phyloP scores from a whole-genome alignment of 23 tunicate species.

The Aplidium turbinatum region DNA sequence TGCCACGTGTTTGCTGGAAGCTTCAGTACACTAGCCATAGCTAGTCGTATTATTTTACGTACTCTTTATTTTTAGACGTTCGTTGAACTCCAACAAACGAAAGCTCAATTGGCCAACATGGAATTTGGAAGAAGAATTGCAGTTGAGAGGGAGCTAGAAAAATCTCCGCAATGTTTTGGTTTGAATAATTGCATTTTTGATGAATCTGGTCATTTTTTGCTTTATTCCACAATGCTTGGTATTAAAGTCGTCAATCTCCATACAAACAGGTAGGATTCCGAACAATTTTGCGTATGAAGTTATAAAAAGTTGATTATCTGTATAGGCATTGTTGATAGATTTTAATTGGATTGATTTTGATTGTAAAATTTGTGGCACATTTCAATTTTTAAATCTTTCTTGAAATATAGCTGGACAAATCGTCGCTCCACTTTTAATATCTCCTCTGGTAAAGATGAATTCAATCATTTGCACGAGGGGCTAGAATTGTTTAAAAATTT shows the following conservation, averaged over 20 bases:
- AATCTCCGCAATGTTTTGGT: conserved; percentile 33
- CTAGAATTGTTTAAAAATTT: too few relatives aligned
- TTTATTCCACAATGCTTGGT: conserved; percentile 94
- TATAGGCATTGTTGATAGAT: too few relatives aligned
- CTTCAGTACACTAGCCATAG: neutral
- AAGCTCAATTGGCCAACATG: conserved; percentile 94
- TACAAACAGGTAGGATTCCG: conserved; percentile 57
- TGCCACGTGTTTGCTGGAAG: neutral
- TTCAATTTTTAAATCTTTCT: too few relatives aligned
- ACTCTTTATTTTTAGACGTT: conserved; percentile 9
- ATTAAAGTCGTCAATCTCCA: conserved; percentile 80
- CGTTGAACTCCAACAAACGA: conserved; percentile 61
- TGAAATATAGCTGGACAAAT: too few relatives aligned
- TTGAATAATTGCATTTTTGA: conserved; percentile 77
- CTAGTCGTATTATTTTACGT: too few relatives aligned
- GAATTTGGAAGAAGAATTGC: conserved; percentile 97
- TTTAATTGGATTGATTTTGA: too few relatives aligned
- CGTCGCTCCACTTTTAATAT: too few relatives aligned
- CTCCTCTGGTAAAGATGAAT: too few relatives aligned
- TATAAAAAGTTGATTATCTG: too few relatives aligned
- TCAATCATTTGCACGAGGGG: too few relatives aligned
- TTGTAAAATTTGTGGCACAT: too few relatives aligned
- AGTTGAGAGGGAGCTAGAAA: conserved; percentile 85
- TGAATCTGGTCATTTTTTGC: conserved; percentile 79
- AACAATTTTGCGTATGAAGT: too few relatives aligned